A percentile compares a stretch with the other conserved stretches of the same genome.
phyloP scores from a whole-genome alignment of 2,888 invertebrate genomes.

The Archips xylosteana region DNA sequence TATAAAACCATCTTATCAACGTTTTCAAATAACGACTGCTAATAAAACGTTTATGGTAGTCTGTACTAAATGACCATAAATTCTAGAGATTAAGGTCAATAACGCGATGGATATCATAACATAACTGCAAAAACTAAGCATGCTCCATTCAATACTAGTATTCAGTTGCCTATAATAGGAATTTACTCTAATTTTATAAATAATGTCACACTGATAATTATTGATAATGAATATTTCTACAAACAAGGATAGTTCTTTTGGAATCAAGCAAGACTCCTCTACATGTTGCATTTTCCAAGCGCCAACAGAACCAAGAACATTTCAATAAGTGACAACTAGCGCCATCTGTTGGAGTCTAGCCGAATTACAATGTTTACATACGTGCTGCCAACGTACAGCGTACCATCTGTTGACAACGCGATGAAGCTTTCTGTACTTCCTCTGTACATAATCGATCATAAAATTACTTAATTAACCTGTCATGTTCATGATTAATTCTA shows the following conservation, averaged over 20 bases:
- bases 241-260: neutral
- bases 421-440: constrained; percentile 12
- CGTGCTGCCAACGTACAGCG: constrained; percentile 19
- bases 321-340: constrained; percentile 41
- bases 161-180: constrained; percentile 38
- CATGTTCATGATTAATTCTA: constrained; percentile 1
- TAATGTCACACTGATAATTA: constrained; percentile 7
- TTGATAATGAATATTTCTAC: neutral
- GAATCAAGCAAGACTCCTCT: neutral
- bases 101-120: constrained; percentile 78
- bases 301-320: constrained; percentile 10
- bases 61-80: constrained; percentile 78
- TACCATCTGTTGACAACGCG: constrained; percentile 39
- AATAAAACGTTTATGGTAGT: constrained; percentile 80
- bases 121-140: constrained; percentile 70
- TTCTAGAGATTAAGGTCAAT: constrained; percentile 82
- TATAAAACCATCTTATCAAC: constrained; percentile 65
- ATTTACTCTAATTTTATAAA: constrained; percentile 6
- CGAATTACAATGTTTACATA: constrained; percentile 42
- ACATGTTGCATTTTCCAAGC: neutral
- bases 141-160: constrained; percentile 45
- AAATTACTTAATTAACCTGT: constrained; percentile 2
- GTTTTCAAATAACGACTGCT: constrained; percentile 74
- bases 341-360: constrained; percentile 43
- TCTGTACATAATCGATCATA: constrained; percentile 5